Evolutionary conservation across 2,888 invertebrate genomes (phyloP), one percentile per base, ranked within the genome.

Genomic region (Agelastica alni): DNA sequence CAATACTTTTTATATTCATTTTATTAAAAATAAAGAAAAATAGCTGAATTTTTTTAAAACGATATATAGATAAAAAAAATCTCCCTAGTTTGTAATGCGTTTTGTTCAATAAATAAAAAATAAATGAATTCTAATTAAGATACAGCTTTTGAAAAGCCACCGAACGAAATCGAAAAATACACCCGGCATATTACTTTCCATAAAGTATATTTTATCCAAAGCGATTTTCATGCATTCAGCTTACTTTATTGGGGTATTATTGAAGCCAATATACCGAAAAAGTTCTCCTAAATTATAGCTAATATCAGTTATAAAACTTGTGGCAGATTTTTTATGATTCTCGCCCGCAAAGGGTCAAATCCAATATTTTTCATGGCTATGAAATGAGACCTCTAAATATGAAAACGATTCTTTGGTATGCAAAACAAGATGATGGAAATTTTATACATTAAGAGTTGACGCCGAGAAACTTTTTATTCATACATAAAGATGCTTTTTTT

Each of bases 231-330:
- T 51, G 30, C 51, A 51, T 56, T 47, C 46, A 17, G 46, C 39
- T 41, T 47, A 51, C 36, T 56, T 56, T 56, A 56, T 56, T 56
- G 37, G 51, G 56, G 51, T 51, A 56, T 56, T 56, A 56, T 56
- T 51, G 51, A 43, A 51, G 51, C 56, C 47, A 36, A 51, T 56
- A 51, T 56, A 56, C 37, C 51, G 36, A 46, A 51, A 56, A 56
- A 51, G 39, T 55, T 55, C 51, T 42, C 41, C 36, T 56, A 47
- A 56, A 51, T 36, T 56, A 56, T 56, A 36, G 56, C 47, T 43
- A 42, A 51, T 56, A 51, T 51, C 56, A 43, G 51, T 56, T 56
- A 56, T 56, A 56, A 51, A 56, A 51, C 56, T 51, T 47, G 47
- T 47, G 45, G 45, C 46, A 43, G 34, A 55, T 51, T 56, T 51